Base-by-base conservation (phyloP, 2,888 invertebrate species). In the Leptogaster cylindrica region DNA sequence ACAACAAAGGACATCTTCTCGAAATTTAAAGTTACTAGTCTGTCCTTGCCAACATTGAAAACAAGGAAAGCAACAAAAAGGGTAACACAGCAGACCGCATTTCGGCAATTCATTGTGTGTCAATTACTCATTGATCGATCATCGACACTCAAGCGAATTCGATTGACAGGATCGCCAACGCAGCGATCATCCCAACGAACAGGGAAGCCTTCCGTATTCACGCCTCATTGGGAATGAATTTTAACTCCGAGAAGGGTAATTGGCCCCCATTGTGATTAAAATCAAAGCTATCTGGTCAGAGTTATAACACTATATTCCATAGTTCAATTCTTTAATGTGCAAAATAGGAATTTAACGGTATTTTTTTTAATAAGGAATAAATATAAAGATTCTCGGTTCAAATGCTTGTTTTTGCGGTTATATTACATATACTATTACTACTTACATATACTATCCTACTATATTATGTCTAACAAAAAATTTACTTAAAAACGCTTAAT, bases 51-150 rank as follows among this genome's bases (percentile, higher is more conserved):
- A n/a, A n/a, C n/a, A n/a, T n/a, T n/a, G n/a, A n/a, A n/a, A n/a
- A n/a, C n/a, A 23, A 25, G 46, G 46, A 46, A n/a, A 23, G 1
- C 10, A 20, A 18, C 7, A 39, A 55, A 55, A 55, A 55, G 55
- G 55, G 55, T 55, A 39, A 12, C 10, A 1, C 14, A 12, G 7
- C 39, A 31, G 39, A 10, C 18, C 28, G 31, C 36, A 55, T 55
- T 55, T 12, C 23, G 55, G 16, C 55, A 36, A 55, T 36, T 55
- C 55, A 55, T 55, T 55, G 55, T 25, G 7, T 55, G 55, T 55
- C 55, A 55, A 55, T 55, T 55, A 55, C 39, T 31, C 18, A 55
- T 55, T 55, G 55, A 55, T 55, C 20, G 55, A 55, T 55, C 1
- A 25, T 2, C 25, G 52, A 7, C 14, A 14, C 18, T 14, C 12